Conservation (phyloP, 2,888 invertebrate species). For the Limnephilus auricula region DNA sequence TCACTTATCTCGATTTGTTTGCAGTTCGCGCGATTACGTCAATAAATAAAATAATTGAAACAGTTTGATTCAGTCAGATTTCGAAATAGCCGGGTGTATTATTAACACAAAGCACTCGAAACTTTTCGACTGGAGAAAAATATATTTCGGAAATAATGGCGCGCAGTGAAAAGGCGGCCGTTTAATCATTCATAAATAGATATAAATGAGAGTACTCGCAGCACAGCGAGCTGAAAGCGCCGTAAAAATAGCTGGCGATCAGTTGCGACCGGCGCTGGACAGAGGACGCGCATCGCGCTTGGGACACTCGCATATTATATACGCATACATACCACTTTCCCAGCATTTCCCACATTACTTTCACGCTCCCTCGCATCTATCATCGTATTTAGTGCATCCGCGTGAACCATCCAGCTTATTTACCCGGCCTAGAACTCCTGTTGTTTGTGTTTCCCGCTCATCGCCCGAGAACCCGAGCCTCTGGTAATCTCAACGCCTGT, state of each 20-base stretch:
- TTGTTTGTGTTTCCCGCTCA: neutral
- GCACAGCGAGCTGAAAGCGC: conserved; percentile 32
- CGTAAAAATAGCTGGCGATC: conserved; percentile 63
- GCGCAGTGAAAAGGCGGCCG: conserved; percentile 33
- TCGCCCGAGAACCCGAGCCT: neutral
- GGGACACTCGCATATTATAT: neutral
- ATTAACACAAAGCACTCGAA: neutral
- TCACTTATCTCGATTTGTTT: neutral
- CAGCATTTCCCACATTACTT: conserved; percentile 4
- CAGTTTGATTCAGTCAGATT: conserved; percentile 34
- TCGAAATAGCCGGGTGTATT: conserved; percentile 33
- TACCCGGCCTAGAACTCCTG: neutral
- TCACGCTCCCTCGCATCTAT: neutral
- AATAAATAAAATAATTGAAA: conserved; percentile 8
- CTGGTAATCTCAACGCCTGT: neutral
- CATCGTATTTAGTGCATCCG: conserved; percentile 33
- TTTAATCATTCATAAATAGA: conserved; percentile 55
- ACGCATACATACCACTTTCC: neutral
- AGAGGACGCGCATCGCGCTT: conserved; percentile 56
- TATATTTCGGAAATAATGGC: conserved; percentile 12
- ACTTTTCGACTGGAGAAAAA: conserved; percentile 48
- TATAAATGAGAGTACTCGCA: conserved; percentile 50
- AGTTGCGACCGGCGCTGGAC: conserved; percentile 58
- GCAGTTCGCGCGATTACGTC: neutral
- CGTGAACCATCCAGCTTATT: conserved; percentile 23